Evolutionary conservation across 2,888 invertebrate species (phyloP).

Genomic region (Sthenelais limicola): DNA sequence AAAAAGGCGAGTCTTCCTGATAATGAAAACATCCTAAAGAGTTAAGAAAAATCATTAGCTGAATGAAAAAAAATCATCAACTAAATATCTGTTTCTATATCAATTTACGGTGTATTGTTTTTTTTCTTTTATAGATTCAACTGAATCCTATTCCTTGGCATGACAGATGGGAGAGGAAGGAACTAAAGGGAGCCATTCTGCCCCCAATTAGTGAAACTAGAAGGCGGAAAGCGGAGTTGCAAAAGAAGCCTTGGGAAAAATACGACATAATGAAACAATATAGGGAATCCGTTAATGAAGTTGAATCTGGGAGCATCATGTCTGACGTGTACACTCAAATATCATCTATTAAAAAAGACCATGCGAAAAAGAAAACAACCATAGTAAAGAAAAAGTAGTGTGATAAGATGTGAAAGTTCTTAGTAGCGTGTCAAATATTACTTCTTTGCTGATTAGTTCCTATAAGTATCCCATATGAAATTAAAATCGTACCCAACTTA

Average conservation of each 20-base stretch:
- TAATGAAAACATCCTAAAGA: too few relatives aligned
- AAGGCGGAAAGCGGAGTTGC: slow-evolving; percentile 74
- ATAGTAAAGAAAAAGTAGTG: too few relatives aligned
- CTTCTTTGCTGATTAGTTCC: too few relatives aligned
- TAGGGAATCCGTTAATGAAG: slow-evolving; percentile 87
- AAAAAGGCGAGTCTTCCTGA: too few relatives aligned
- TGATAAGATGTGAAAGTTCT: background rate
- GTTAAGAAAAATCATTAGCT: too few relatives aligned
- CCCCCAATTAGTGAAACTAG: slow-evolving; percentile 56
- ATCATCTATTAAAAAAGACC: slow-evolving; percentile 42
- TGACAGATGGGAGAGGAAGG: slow-evolving; percentile 82
- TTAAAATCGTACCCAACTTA: too few relatives aligned
- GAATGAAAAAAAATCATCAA: too few relatives aligned
- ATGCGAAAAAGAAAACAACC: slow-evolving; percentile 71
- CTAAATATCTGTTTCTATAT: too few relatives aligned
- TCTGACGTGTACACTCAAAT: slow-evolving; percentile 78
- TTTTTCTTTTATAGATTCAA: too few relatives aligned
- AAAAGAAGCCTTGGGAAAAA: slow-evolving; percentile 83
- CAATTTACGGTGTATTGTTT: too few relatives aligned
- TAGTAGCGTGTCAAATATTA: too few relatives aligned
- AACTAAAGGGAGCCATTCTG: slow-evolving; percentile 63
- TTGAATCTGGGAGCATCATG: slow-evolving; percentile 90
- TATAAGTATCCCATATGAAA: too few relatives aligned
- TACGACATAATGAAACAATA: slow-evolving; percentile 95
- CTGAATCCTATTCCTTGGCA: slow-evolving; percentile 85